Evolutionary conservation across 1,140 invertebrate genomes (phyloP).

Genomic region (Bombus huntii): DNA sequence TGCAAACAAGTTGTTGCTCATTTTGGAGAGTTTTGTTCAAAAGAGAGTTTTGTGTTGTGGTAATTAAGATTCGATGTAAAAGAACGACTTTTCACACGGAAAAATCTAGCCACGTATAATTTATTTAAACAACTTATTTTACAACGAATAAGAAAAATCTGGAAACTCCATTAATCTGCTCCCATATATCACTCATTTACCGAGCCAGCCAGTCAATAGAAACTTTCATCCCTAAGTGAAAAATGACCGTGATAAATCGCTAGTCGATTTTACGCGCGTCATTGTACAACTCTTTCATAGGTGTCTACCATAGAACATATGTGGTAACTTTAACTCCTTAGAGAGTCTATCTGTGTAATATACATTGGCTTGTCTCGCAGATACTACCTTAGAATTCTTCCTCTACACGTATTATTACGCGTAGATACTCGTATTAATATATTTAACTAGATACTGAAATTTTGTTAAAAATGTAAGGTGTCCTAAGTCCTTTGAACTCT

Average conservation of each 20-base stretch:
- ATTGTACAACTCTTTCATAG: not conserved
- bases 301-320: not conserved
- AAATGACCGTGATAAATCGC: constrained; percentile 2
- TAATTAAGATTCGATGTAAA: no score
- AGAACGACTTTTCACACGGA: not conserved
- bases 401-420: no score
- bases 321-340: not conserved
- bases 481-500: no score
- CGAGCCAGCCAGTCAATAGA: constrained; percentile 5
- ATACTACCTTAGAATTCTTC: no score
- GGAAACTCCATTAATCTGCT: not conserved
- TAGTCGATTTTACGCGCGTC: not conserved
- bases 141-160: not conserved
- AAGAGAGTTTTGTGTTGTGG: no score
- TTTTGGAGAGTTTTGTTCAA: no score
- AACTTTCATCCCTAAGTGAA: constrained; percentile 11
- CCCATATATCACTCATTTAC: constrained; percentile 2
- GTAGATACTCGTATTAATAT: no score
- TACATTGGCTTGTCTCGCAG: no score
- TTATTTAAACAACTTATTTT: not conserved
- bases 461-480: no score
- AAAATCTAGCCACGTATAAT: not conserved
- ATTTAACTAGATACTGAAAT: no score
- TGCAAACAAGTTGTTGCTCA: no score
- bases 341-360: not conserved